Evolutionary conservation across 2,888 invertebrate species (phyloP), one percentile per base, ranked within the genome.

Genomic region (Piscicola geometra): DNA sequence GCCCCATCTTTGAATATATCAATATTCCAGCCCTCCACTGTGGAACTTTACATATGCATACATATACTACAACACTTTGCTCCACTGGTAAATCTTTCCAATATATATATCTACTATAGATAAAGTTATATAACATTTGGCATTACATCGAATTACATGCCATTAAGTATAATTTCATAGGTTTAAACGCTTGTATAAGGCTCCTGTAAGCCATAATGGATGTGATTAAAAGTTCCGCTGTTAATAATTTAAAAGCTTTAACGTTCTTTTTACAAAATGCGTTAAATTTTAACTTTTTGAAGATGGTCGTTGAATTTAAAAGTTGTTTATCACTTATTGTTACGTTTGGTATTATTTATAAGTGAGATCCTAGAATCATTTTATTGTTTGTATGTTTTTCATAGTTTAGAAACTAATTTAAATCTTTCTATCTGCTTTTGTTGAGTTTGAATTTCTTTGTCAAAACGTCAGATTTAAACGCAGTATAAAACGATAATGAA

Each of bases 261-360:
- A 56, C 60, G 60, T 56, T 56, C 60, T 18, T 56, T 56, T 56
- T 25, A 56, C 60, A 56, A 56, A 56, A 56, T 56, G 60, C 60
- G 60, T 56, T 56, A 56, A 56, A 56, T 56, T 56, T 56, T 56
- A 56, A 56, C 60, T 56, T 56, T 56, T 56, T 56, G 60, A 56
- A 21, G 60, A 25, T n/a, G 60, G 21, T 56, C 60, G 60, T 5
- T 25, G 5, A 25, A 56, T 56, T 56, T 56, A 25, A 56, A 56
- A 25, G 25, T 56, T 56, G n/a, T 56, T 25, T 56, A 56, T 25
- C 41, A 9, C 15, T 41, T 56, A 56, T 3, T 56, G 60, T 18
- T 25, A 56, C 21, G 21, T 56, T 56, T 25, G 60, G n/a, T 18
- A 56, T 56, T 5, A 56, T 25, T 25, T 56, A 56, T 25, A 56